A percentile compares a stretch with the other conserved stretches of the same genome.
phyloP scores from a whole-genome alignment of 2,797 vertebrate species.

The Margarornis squamiger region DNA sequence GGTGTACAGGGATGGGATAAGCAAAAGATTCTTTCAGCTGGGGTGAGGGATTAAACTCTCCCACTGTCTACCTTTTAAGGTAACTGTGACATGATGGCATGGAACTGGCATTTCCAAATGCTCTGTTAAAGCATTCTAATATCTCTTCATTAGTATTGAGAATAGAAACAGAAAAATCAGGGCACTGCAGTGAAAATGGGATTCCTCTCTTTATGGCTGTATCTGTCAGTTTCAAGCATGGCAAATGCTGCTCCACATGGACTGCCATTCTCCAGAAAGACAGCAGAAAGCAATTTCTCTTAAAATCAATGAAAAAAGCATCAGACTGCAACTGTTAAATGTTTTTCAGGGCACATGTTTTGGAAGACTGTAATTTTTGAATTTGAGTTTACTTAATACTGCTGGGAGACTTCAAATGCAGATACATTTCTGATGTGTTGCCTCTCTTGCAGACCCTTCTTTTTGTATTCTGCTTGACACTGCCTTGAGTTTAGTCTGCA shows the following conservation, averaged over 20 bases:
- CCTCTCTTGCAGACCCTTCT: background rate
- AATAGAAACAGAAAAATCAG: background rate
- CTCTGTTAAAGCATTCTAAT: background rate
- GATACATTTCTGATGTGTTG: background rate
- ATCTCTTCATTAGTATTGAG: background rate
- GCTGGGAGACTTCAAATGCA: background rate
- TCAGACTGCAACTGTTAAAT: background rate
- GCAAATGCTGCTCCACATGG: background rate
- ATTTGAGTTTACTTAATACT: background rate
- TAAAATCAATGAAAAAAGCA: background rate
- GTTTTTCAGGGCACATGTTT: background rate
- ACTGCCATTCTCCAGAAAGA: background rate
- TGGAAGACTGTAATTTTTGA: background rate
- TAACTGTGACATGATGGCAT: background rate
- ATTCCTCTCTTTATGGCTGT: background rate
- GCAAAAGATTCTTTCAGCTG: background rate
- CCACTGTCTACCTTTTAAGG: background rate
- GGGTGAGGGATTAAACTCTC: background rate
- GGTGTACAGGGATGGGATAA: background rate
- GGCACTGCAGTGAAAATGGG: background rate
- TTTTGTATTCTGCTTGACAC: background rate
- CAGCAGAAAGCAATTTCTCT: background rate
- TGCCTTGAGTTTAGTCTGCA: background rate
- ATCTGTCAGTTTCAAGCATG: background rate
- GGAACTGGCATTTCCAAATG: background rate